Base-by-base conservation (phyloP, 2,888 invertebrate species). In the Liodrosophila aerea region DNA sequence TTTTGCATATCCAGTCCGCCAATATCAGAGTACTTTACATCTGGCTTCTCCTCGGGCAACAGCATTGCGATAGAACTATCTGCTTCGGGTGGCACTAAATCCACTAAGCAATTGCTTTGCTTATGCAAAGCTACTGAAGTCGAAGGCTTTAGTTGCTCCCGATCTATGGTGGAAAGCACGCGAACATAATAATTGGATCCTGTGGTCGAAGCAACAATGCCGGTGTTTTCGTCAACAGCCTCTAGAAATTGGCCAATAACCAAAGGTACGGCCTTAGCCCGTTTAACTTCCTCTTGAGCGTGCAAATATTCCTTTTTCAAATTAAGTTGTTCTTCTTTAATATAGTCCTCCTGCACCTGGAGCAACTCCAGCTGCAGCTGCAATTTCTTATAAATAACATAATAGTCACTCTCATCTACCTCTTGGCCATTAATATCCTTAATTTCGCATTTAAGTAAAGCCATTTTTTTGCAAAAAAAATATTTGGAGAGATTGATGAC, bases 1-100 rank as follows among this genome's bases (percentile, higher is more conserved):
- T 99, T 99, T 90, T 99, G 99, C 92, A 98, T 97, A 89, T 99
- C 99, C 94, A 99, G 96, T 11, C 99, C 99, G 88, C 99, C 99
- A 87, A 99, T 99, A 87, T 99, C 99, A 1, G 96, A 93, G 89
- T 99, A 99, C 56, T 94, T 93, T 4, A 99, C 96, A 90, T 99
- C 98, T 0, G 99, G 99, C 87, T 97, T 98, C 89, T 99, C 98
- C 92, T 98, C 98, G 93, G 89, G 95, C 91, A 96, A 95, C 58
- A 99, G 91, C 98, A 99, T 98, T 57, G 98, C 97, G 73, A 99
- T 99, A 37, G 98, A 98, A 74, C 98, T 98, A 90, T 99, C 99
- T 1, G 99, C 99, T 91, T 99, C 99, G 1, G 99, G 99, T 4
- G 99, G 99, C 29, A 99, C 91, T 18, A 99, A 98, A 92, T 99